Percentiles rank a stretch among this genome's conserved stretches.
Conservation (phyloP, 2,797 vertebrate species). For the Hafferia zeledoni region DNA sequence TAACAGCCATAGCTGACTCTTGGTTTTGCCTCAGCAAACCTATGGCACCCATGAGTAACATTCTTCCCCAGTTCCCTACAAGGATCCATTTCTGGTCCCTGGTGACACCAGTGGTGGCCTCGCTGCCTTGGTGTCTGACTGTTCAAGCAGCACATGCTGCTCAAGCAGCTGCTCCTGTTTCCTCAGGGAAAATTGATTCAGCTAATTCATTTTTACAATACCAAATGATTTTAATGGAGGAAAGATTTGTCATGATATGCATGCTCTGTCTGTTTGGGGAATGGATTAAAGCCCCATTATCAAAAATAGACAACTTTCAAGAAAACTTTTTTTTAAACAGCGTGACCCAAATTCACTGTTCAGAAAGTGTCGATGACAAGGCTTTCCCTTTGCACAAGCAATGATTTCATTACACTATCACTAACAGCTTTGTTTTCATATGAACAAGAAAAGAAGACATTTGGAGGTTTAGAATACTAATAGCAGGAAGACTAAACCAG, state of each 20-base stretch:
- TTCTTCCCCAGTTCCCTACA: background rate
- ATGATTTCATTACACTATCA: background rate
- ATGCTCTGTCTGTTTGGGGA: background rate
- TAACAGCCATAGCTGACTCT: background rate
- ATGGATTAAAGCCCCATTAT: background rate
- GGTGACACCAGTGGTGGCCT: background rate
- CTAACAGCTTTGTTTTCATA: background rate
- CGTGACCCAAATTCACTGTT: background rate
- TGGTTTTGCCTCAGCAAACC: background rate
- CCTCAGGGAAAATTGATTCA: slow-evolving; percentile 3
- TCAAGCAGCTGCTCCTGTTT: slow-evolving; percentile 2
- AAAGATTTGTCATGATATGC: slow-evolving; percentile 2
- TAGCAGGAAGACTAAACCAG: background rate
- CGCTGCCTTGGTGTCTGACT: background rate
- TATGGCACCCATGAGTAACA: background rate
- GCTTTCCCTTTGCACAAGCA: background rate
- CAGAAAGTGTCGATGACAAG: background rate
- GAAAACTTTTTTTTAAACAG: background rate
- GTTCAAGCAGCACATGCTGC: background rate
- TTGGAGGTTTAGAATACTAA: background rate
- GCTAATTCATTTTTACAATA: slow-evolving; percentile 26
- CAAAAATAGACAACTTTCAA: background rate
- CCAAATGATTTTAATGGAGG: background rate
- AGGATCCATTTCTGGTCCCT: background rate
- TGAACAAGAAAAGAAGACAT: background rate